Base-by-base conservation (phyloP, 1,140 invertebrate species). In the Mercenaria mercenaria region DNA sequence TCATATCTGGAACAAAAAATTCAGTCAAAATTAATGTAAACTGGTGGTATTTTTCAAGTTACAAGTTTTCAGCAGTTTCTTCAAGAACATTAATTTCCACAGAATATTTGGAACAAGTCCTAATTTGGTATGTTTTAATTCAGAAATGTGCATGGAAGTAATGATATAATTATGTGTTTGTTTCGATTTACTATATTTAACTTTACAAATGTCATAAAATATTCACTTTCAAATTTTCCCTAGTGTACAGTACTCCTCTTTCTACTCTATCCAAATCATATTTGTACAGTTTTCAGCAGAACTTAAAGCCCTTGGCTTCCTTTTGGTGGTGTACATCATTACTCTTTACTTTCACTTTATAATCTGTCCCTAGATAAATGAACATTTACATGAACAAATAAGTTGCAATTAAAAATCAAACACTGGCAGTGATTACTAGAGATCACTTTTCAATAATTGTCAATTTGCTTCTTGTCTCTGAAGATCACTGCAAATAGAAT, bases 371-470 rank as follows among this genome's bases (percentile, higher is more conserved):
- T 23, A 64, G 59, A 64, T 64, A 64, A 64, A 64, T 64, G 26
- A 67, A 29, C 34, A 72, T 72, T 72, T 72, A 6, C 67, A 72
- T 72, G 34, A 72, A 72, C 67, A 72, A 72, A 72, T 41, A 72
- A 2, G 67, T 20, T 72, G 37, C 67, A 72, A 72, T 72, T 37
- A 39, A 41, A 72, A 72, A 20, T 39, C 67, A 72, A 72, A 72
- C 67, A 72, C 15, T 72, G 15, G 4, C 23, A 67, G 15, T 2
- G 3, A 29, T 72, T n/a, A 15, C 34, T 39, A 20, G 67, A 34
- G 67, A 72, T 41, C 20, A 15, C 15, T 72, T 37, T 72, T 41
- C 67, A 37, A 72, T 39, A 23, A 39, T 72, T 72, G 2, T 41
- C 34, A 23, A 37, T 72, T 72, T 15, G 39, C 15, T 29, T 15